A percentile compares a stretch with the other conserved stretches of the same genome.
phyloP scores from a whole-genome alignment of 2,113 vertebrate species.

The Sigmodon hispidus region DNA sequence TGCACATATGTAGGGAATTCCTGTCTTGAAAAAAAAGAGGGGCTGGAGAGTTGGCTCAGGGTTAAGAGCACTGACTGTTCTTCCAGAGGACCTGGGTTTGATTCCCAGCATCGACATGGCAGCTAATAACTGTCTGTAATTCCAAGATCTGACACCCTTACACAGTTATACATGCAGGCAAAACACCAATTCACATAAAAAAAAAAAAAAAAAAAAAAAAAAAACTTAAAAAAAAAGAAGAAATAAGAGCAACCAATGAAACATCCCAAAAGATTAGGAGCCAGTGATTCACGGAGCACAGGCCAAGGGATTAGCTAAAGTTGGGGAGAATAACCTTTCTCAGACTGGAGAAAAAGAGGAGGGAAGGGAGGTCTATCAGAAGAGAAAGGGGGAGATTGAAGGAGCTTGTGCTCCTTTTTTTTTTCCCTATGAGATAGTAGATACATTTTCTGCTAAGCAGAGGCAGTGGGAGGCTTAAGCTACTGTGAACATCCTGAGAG shows the following conservation, averaged over 20 bases:
- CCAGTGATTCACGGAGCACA: not conserved
- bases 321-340: not conserved
- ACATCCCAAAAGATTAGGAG: not conserved
- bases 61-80: too few relatives aligned
- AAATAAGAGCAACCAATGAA: not conserved
- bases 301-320: slow-evolving; percentile 5
- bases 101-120: too few relatives aligned
- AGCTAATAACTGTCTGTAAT: too few relatives aligned
- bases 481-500: not conserved
- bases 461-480: not conserved
- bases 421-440: not conserved
- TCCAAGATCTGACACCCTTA: too few relatives aligned
- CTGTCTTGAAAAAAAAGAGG: not conserved
- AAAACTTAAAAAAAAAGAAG: too few relatives aligned
- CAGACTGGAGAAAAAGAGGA: not conserved
- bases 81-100: too few relatives aligned
- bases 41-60: too few relatives aligned
- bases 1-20: not conserved
- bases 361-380: not conserved
- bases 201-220: too few relatives aligned
- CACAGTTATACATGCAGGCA: too few relatives aligned
- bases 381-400: not conserved
- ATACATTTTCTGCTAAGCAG: not conserved
- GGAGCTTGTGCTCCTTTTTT: not conserved
- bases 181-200: too few relatives aligned